Evolutionary conservation across 1,140 invertebrate species (phyloP).

Genomic region (Batillaria attramentaria): DNA sequence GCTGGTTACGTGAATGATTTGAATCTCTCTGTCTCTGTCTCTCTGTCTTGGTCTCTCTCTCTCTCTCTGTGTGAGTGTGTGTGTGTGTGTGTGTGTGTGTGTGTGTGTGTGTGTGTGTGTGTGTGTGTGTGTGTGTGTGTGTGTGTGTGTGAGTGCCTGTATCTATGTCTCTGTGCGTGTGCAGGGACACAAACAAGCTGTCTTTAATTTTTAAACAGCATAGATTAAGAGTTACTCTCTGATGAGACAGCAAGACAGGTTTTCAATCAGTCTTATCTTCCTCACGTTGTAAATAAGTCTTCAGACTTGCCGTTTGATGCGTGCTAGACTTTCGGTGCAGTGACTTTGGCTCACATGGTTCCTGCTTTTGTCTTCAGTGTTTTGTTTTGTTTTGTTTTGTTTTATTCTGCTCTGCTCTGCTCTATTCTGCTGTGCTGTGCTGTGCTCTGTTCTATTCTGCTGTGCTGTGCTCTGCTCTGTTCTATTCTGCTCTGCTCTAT

Average conservation of each 20-base stretch:
- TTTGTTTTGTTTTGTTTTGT: not conserved
- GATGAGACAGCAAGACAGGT: no score
- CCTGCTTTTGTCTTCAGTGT: not conserved
- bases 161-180: not conserved
- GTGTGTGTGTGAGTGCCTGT: not conserved
- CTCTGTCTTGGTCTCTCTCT: not conserved
- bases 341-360: no score
- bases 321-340: no score
- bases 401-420: not conserved
- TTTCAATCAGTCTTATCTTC: no score
- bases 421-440: not conserved
- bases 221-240: no score
- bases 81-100: not conserved
- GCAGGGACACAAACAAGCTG: no score
- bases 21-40: no score
- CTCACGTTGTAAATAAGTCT: no score
- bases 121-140: constrained; percentile 17
- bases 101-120: not conserved
- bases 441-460: not conserved
- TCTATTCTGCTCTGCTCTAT: not conserved
- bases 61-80: not conserved
- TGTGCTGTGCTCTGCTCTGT: not conserved
- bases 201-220: no score
- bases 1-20: no score
- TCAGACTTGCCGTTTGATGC: no score